Evolutionary conservation across 2,113 vertebrate genomes (phyloP).

Genomic region (Gobius niger): DNA sequence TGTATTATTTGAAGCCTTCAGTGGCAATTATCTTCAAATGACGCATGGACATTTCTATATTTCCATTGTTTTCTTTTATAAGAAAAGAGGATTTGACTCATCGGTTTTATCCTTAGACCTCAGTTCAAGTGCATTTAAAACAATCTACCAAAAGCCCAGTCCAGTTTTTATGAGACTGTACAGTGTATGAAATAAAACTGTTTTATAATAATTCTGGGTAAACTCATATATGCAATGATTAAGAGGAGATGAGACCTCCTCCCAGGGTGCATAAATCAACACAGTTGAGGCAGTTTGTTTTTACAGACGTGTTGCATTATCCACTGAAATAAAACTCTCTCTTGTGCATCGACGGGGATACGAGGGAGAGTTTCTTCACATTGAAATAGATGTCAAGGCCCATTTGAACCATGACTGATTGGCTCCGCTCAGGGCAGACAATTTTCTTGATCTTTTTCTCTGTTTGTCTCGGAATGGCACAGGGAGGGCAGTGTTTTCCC

Average conservation of each 20-base stretch:
- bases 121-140: background rate
- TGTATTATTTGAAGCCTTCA: background rate
- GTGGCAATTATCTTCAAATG: background rate
- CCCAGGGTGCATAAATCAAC: too few relatives aligned
- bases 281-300: too few relatives aligned
- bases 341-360: constrained; percentile 50
- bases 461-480: background rate
- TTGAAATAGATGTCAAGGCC: constrained; percentile 51
- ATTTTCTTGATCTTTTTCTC: background rate
- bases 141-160: background rate
- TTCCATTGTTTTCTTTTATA: background rate
- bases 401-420: constrained; percentile 60
- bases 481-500: background rate
- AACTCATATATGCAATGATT: too few relatives aligned
- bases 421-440: constrained; percentile 26
- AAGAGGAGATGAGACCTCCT: too few relatives aligned
- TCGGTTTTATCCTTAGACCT: background rate
- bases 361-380: constrained; percentile 36
- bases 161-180: too few relatives aligned
- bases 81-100: background rate
- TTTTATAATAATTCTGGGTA: too few relatives aligned
- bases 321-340: constrained; percentile 23
- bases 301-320: constrained; percentile 10
- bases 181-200: too few relatives aligned
- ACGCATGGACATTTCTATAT: background rate